Conservation (phyloP, 2,797 vertebrate species). For the Lophius americanus region DNA sequence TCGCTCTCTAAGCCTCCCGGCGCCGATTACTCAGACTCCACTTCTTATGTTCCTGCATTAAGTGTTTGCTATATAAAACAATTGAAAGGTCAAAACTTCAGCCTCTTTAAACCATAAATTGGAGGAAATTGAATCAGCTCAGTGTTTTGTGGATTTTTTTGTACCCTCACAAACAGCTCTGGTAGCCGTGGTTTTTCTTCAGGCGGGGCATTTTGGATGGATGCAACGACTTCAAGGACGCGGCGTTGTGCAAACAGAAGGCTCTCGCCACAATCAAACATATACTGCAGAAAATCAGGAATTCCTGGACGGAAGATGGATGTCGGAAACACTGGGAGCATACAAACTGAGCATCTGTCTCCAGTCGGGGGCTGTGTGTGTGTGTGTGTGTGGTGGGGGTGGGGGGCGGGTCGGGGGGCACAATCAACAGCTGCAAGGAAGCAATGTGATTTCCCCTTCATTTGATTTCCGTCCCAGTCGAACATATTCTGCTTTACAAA, state of each 20-base stretch:
- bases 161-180: slow-evolving; percentile 32
- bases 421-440: slow-evolving; percentile 80
- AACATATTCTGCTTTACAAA: slow-evolving; percentile 79
- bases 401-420: slow-evolving; percentile 42
- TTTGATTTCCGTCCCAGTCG: slow-evolving; percentile 79
- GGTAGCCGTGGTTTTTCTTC: slow-evolving; percentile 38
- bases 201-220: slow-evolving; percentile 57
- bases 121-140: too few species aligned
- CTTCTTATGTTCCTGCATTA: too few species aligned
- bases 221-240: slow-evolving; percentile 74
- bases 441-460: slow-evolving; percentile 78
- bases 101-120: too few species aligned
- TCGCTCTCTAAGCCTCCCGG: too few species aligned
- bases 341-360: slow-evolving; percentile 78
- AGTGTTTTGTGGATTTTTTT: slow-evolving; percentile 41
- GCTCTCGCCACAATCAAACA: slow-evolving; percentile 72
- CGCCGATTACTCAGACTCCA: too few species aligned
- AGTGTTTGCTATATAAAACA: too few species aligned
- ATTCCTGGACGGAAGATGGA: slow-evolving; percentile 77
- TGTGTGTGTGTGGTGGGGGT: slow-evolving; percentile 29
- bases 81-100: too few species aligned
- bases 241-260: slow-evolving; percentile 64
- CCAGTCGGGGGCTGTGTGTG: slow-evolving; percentile 52
- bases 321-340: slow-evolving; percentile 72
- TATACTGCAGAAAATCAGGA: slow-evolving; percentile 75